Conservation (phyloP, 2,888 invertebrate species). For the Drosophila macrospina region DNA sequence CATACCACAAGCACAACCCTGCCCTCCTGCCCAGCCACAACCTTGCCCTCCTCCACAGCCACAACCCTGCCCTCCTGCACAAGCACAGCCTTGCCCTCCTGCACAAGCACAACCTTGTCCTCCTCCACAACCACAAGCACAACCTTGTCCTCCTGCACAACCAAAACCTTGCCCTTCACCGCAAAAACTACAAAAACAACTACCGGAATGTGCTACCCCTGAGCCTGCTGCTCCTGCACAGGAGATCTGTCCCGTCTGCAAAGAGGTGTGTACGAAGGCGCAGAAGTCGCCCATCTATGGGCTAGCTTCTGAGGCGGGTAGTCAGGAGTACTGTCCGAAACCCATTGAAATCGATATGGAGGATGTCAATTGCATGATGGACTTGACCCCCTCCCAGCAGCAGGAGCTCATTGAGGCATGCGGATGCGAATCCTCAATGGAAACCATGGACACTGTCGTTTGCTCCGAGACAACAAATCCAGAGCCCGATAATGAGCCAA, state of each 20-base stretch:
- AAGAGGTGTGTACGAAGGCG: neutral
- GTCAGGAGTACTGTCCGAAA: neutral
- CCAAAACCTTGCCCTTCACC: too few species aligned
- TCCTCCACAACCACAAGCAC: too few species aligned
- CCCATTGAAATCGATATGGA: slow-evolving; percentile 27
- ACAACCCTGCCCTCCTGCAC: too few species aligned
- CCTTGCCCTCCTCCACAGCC: too few species aligned
- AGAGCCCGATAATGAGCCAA: neutral
- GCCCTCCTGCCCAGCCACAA: too few species aligned
- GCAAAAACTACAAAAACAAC: too few species aligned
- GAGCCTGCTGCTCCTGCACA: neutral
- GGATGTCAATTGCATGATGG: neutral
- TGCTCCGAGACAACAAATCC: neutral
- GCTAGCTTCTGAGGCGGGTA: neutral
- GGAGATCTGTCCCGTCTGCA: slow-evolving; percentile 8
- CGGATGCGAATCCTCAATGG: neutral
- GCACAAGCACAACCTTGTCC: too few species aligned
- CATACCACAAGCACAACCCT: too few species aligned
- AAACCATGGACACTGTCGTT: neutral
- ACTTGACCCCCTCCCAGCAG: slow-evolving; percentile 6
- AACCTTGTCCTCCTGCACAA: too few species aligned
- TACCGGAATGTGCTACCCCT: too few species aligned
- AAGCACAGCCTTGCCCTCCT: too few species aligned
- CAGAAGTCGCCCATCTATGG: slow-evolving; percentile 10
- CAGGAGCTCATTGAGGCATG: neutral